phyloP scores from a whole-genome alignment of 2,888 invertebrate genomes.

The Nephrotoma guestfalica region DNA sequence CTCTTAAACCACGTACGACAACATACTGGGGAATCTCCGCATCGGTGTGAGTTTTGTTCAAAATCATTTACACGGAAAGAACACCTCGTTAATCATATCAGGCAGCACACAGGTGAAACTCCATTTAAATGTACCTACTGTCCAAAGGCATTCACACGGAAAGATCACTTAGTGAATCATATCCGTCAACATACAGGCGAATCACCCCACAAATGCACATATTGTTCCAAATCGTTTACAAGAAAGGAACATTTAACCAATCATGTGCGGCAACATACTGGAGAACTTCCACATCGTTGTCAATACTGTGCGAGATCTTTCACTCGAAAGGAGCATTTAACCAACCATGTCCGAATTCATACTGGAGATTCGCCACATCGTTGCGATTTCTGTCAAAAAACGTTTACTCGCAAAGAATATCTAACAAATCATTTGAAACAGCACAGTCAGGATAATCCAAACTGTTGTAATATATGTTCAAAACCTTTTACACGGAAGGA shows the following conservation, averaged over 20 bases:
- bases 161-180: slow-evolving; percentile 61
- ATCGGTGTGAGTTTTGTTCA: slow-evolving; percentile 70
- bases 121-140: slow-evolving; percentile 73
- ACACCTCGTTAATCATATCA: slow-evolving; percentile 71
- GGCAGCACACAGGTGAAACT: slow-evolving; percentile 74
- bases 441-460: slow-evolving; percentile 78
- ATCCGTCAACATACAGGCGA: slow-evolving; percentile 69
- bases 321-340: slow-evolving; percentile 73
- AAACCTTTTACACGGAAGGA: slow-evolving; percentile 77
- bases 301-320: slow-evolving; percentile 39
- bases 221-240: slow-evolving; percentile 66
- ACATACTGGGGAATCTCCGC: slow-evolving; percentile 70
- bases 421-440: slow-evolving; percentile 74
- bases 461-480: slow-evolving; percentile 70
- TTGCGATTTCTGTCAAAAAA: slow-evolving; percentile 73
- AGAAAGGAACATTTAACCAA: slow-evolving; percentile 75
- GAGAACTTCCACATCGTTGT: slow-evolving; percentile 52
- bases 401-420: slow-evolving; percentile 74
- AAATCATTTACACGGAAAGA: slow-evolving; percentile 82
- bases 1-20: slow-evolving; percentile 73
- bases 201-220: slow-evolving; percentile 75
- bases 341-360: slow-evolving; percentile 54
- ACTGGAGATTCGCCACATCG: slow-evolving; percentile 73
- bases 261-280: slow-evolving; percentile 67
- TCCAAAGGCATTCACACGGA: slow-evolving; percentile 72